A percentile compares a stretch with the other conserved stretches of the same genome.
These are phyloP conservation scores for Melanerpes aurifrons DNA, from an alignment of 2,113 vertebrate species.

Conservation along the genomic window DNA sequence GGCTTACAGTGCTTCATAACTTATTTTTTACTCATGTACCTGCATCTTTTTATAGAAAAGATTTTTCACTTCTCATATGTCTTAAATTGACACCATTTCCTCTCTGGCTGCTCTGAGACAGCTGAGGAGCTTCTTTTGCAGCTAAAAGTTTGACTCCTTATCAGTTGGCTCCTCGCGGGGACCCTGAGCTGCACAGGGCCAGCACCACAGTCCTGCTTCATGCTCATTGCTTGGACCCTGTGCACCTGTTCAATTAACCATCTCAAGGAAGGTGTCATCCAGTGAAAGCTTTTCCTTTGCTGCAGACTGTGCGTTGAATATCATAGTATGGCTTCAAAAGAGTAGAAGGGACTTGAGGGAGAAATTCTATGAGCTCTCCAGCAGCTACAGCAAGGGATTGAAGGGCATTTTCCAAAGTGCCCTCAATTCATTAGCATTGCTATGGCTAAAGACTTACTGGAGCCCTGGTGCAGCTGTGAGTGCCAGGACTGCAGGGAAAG, in stretches of 20 bases:
- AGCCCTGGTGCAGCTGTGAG: slow-evolving; percentile 32
- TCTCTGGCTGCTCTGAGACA: neutral
- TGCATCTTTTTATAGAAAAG: neutral
- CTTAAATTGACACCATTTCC: neutral
- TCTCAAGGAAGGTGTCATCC: neutral
- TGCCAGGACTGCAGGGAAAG: slow-evolving; percentile 7
- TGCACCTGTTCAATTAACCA: neutral
- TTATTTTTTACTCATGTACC: neutral
- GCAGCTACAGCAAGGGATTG: slow-evolving; percentile 11
- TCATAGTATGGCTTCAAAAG: slow-evolving; percentile 33
- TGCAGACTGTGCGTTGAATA: neutral
- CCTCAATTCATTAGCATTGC: slow-evolving; percentile 17
- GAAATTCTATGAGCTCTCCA: neutral
- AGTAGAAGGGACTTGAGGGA: neutral
- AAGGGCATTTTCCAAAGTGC: slow-evolving; percentile 41
- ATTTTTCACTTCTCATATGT: neutral
- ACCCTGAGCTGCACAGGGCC: neutral
- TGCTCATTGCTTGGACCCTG: neutral
- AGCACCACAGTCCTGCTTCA: neutral
- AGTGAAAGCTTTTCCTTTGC: neutral
- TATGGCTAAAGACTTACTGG: neutral
- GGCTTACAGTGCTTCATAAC: neutral
- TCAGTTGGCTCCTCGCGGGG: neutral
- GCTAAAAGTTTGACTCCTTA: neutral
- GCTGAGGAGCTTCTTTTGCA: neutral